Percentiles rank a stretch among this genome's conserved stretches.
These are phyloP conservation scores for Zaprionus tsacasi DNA, from an alignment of 1,140 invertebrate species.

Conservation along the genomic window DNA sequence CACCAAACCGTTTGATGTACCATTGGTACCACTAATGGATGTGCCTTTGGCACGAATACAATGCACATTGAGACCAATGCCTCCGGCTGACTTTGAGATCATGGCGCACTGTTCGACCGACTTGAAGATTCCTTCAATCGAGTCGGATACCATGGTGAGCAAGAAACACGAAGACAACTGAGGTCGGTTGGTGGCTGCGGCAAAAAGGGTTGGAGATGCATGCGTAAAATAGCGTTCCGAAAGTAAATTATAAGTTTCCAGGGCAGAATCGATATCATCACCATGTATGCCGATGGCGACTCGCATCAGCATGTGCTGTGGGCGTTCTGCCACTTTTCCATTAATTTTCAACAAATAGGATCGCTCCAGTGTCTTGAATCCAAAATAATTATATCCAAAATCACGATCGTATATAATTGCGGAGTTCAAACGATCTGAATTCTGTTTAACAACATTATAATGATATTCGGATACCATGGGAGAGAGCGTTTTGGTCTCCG, in stretches of 20 bases:
- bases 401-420: slow-evolving; percentile 99
- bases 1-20: slow-evolving; percentile 97
- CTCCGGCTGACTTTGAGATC: slow-evolving; percentile 98
- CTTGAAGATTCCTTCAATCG: slow-evolving; percentile 99
- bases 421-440: slow-evolving; percentile 96
- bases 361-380: slow-evolving; percentile 98
- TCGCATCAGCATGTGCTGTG: slow-evolving; percentile 99
- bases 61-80: slow-evolving; percentile 98
- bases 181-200: slow-evolving; percentile 95
- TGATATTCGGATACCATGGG: slow-evolving; percentile 95
- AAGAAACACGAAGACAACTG: slow-evolving; percentile 99
- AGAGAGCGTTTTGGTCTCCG: slow-evolving; percentile 88
- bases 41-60: slow-evolving; percentile 97
- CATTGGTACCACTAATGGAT: slow-evolving; percentile 97
- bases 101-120: slow-evolving; percentile 97
- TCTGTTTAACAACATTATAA: slow-evolving; percentile 93
- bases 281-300: slow-evolving; percentile 98
- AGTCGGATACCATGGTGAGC: slow-evolving; percentile 97
- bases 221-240: slow-evolving; percentile 99
- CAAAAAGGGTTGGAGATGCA: slow-evolving; percentile 98
- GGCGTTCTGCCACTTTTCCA: slow-evolving; percentile 97
- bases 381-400: slow-evolving; percentile 99
- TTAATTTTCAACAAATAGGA: slow-evolving; percentile 98
- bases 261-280: slow-evolving; percentile 95
- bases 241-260: slow-evolving; percentile 98